A percentile compares a stretch with the other conserved stretches of the same genome.
phyloP scores from a whole-genome alignment of 1,140 invertebrate species.

The Luehdorfia chinensis region DNA sequence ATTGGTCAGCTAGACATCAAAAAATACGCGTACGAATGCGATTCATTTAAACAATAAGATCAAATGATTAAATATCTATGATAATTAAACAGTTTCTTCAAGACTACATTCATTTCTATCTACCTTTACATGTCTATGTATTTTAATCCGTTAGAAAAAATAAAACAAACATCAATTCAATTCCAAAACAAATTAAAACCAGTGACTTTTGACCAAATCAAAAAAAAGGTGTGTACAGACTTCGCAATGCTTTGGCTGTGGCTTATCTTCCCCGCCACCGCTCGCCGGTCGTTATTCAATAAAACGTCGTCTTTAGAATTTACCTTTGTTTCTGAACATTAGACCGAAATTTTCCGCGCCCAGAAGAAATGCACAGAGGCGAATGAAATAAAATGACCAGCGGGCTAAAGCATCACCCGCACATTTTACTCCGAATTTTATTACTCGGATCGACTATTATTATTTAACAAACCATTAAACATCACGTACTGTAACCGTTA shows the following conservation, averaged over 20 bases:
- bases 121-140: no score
- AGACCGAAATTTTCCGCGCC: constrained; percentile 28
- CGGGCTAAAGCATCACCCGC: not conserved
- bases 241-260: constrained; percentile 19
- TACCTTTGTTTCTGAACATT: constrained; percentile 28
- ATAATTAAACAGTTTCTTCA: no score
- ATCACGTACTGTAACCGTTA: not conserved
- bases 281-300: constrained; percentile 51
- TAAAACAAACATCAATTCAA: no score
- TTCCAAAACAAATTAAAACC: no score
- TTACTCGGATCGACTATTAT: constrained; percentile 12
- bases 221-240: constrained; percentile 13
- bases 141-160: no score
- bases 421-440: constrained; percentile 8
- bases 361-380: constrained; percentile 20
- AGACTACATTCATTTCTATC: no score
- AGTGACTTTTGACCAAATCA: constrained; percentile 13
- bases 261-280: constrained; percentile 27
- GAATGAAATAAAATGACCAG: constrained; percentile 7
- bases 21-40: no score
- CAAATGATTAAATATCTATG: no score
- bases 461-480: constrained; percentile 16
- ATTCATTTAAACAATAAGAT: no score
- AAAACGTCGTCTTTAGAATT: constrained; percentile 36
- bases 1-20: no score